phyloP scores from a whole-genome alignment of 2,113 vertebrate genomes.

The Malurus cyaneus region DNA sequence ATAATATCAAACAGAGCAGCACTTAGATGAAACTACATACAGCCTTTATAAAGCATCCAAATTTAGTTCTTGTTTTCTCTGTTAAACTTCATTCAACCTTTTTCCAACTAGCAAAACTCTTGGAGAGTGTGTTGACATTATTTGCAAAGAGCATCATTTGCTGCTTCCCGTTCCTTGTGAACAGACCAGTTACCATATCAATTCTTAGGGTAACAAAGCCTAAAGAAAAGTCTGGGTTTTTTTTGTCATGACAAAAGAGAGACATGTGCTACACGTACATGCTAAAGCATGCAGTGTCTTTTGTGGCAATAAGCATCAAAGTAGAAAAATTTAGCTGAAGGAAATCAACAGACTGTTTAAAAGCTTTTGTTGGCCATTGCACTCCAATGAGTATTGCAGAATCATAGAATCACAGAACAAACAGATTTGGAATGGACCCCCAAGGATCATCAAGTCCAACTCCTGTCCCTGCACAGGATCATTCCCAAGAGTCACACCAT shows the following conservation, averaged over 20 bases:
- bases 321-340: background rate
- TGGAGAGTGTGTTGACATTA: background rate
- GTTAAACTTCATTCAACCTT: background rate
- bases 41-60: background rate
- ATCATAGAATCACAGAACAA: background rate
- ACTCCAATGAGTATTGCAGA: background rate
- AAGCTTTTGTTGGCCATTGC: background rate
- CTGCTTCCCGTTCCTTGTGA: background rate
- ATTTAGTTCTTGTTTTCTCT: background rate
- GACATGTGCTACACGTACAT: background rate
- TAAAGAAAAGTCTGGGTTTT: background rate
- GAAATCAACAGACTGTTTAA: background rate
- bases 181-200: background rate
- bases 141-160: background rate
- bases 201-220: background rate
- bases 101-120: background rate
- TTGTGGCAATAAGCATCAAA: background rate
- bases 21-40: background rate
- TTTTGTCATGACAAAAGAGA: background rate
- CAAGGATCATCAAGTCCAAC: rapidly evolving
- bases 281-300: background rate
- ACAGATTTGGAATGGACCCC: background rate
- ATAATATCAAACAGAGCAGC: background rate
- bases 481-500: background rate
- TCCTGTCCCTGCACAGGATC: background rate